Conservation (phyloP, 2,888 invertebrate genomes). For the Brenthis ino region DNA sequence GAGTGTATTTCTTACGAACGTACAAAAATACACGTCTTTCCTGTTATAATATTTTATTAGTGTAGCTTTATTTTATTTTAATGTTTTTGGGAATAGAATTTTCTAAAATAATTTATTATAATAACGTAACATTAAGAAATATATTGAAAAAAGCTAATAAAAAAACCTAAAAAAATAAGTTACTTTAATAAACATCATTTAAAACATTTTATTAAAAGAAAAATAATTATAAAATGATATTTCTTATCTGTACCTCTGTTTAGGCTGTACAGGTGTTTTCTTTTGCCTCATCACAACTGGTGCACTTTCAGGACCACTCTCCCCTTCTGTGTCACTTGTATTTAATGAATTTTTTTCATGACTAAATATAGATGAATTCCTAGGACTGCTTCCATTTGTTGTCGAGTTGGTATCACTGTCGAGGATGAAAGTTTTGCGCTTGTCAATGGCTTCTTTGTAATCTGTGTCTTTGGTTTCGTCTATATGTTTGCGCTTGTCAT, state of each 20-base stretch:
- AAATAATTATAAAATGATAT: too few relatives aligned
- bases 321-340: conserved; percentile 70
- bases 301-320: conserved; percentile 72
- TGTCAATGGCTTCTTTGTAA: conserved; percentile 64
- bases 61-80: too few relatives aligned
- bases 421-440: conserved; percentile 72
- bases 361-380: conserved; percentile 75
- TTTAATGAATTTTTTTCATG: conserved; percentile 65
- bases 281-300: conserved; percentile 66
- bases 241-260: conserved; percentile 58
- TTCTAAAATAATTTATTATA: too few relatives aligned
- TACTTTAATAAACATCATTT: background rate
- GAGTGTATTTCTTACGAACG: too few relatives aligned
- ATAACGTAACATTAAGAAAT: too few relatives aligned
- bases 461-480: conserved; percentile 73
- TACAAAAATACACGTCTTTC: too few relatives aligned
- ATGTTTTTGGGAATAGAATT: too few relatives aligned
- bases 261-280: conserved; percentile 54
- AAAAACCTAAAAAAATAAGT: background rate
- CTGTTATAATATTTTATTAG: too few relatives aligned
- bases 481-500: conserved; percentile 68
- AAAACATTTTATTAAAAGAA: background rate
- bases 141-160: background rate
- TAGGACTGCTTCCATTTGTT: conserved; percentile 74
- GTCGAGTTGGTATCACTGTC: conserved; percentile 77